Evolutionary conservation across 2,888 invertebrate genomes (phyloP).

Genomic region (Lymantria dispar): DNA sequence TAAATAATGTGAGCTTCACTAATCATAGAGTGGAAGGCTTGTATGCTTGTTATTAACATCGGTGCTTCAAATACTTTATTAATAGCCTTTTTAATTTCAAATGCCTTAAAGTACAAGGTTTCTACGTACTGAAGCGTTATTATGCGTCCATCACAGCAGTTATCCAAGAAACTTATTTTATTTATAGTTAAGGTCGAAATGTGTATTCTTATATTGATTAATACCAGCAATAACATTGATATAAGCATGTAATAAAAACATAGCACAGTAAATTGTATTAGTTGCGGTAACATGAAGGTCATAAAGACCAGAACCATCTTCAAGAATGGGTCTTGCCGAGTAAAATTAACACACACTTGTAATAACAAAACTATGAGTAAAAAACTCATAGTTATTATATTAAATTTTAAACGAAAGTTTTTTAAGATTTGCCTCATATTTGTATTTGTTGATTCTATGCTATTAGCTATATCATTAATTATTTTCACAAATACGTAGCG

Average conservation of each 20-base stretch:
- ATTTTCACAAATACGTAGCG: constrained; percentile 51
- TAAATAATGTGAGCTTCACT: constrained; percentile 64
- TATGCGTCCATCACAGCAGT: constrained; percentile 32
- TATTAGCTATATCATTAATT: constrained; percentile 48
- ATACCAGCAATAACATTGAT: constrained; percentile 44
- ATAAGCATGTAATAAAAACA: constrained; percentile 53
- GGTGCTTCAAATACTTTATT: constrained; percentile 57
- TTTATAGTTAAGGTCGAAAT: constrained; percentile 23
- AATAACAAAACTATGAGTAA: constrained; percentile 34
- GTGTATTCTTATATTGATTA: constrained; percentile 46
- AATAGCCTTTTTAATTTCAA: constrained; percentile 50
- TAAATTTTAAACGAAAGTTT: constrained; percentile 42
- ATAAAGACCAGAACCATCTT: constrained; percentile 53
- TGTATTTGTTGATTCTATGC: constrained; percentile 35
- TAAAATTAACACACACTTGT: constrained; percentile 50
- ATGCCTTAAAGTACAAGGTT: constrained; percentile 46
- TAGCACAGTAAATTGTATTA: constrained; percentile 53
- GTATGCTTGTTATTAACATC: constrained; percentile 51
- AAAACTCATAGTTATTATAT: constrained; percentile 28
- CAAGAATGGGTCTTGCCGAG: constrained; percentile 50
- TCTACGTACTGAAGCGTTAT: constrained; percentile 51
- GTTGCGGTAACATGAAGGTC: constrained; percentile 56
- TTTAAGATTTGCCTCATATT: constrained; percentile 35
- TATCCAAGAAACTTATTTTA: constrained; percentile 20
- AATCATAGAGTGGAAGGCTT: constrained; percentile 64